phyloP scores from a whole-genome alignment of 2,888 invertebrate genomes.

The Chrysodeixis includens region DNA sequence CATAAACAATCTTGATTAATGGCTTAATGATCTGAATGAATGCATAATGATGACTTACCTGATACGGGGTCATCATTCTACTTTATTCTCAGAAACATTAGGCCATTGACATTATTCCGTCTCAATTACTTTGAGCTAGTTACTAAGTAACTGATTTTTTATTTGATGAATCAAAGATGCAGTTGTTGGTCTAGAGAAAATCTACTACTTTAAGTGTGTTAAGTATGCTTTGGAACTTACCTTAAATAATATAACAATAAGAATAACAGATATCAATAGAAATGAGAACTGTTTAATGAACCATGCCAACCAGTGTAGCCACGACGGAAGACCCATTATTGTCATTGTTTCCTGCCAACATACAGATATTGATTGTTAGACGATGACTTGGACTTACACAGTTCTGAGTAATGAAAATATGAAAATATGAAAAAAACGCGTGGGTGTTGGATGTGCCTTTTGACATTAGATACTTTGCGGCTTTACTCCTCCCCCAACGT shows the following conservation, averaged over 20 bases:
- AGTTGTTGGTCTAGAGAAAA: too few relatives aligned
- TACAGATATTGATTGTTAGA: constrained; percentile 29
- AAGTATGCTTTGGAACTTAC: constrained; percentile 67
- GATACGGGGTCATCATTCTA: background rate
- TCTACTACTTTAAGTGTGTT: background rate
- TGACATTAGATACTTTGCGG: too few relatives aligned
- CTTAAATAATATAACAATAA: constrained; percentile 91
- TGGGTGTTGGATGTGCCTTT: background rate
- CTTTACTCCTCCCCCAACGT: too few relatives aligned
- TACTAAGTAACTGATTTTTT: background rate
- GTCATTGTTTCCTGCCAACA: constrained; percentile 95
- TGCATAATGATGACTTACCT: background rate
- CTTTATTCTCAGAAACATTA: background rate
- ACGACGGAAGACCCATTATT: constrained; percentile 96
- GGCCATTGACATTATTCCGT: background rate
- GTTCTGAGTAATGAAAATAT: background rate
- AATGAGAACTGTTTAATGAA: constrained; percentile 94
- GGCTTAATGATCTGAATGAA: background rate
- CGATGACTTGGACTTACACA: constrained; percentile 11
- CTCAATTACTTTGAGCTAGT: background rate
- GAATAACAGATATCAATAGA: constrained; percentile 90
- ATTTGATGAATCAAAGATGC: too few relatives aligned
- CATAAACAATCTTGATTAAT: background rate
- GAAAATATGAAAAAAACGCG: too few relatives aligned
- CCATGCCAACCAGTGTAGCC: constrained; percentile 96